Base-by-base conservation (phyloP, 2,797 vertebrate species). In the Dendrocincla tyrannina region DNA sequence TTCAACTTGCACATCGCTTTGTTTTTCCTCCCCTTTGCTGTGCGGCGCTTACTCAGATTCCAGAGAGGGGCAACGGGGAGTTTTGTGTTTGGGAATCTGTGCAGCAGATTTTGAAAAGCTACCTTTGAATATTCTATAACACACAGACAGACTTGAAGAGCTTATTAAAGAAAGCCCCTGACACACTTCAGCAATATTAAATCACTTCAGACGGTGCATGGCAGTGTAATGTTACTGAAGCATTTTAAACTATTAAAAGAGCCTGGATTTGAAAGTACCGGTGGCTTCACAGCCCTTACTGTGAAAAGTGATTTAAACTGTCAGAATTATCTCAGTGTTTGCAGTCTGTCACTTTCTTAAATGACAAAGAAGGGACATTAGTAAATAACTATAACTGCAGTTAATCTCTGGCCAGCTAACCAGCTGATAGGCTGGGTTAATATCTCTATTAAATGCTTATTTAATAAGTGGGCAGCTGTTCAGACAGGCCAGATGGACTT, bases 151-250 rank as follows among this genome's bases (percentile, higher is more conserved):
- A 97, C 97, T 97, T 98, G 97, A 97, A 97, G 97, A 97, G 97
- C 98, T 98, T 97, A 97, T 98, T 98, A 98, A 97, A 97, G 97
- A 97, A 97, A 97, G 92, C 84, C 94, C 95, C 95, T 97, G 97
- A 98, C 97, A 98, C 96, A 97, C 97, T 98, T 97, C 96, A 98
- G 96, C 96, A 97, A 97, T 98, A 97, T 97, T 97, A 98, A 98
- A 97, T 98, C 97, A 97, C 96, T 96, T 97, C 94, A 96, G 96
- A 97, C 58, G 52, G 97, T 97, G 91, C 91, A 80, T 90, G 95
- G 97, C 96, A 96, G 95, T 84, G 95, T 96, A 97, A 95, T 95
- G 97, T 97, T 98, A 97, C 96, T 97, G 97, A 97, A 97, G 97
- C 97, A 97, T 98, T 98, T 97, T 81, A 97, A 96, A 97, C 97